Evolutionary conservation across 2,888 invertebrate species (phyloP).

Genomic region (Anthrax anthrax): DNA sequence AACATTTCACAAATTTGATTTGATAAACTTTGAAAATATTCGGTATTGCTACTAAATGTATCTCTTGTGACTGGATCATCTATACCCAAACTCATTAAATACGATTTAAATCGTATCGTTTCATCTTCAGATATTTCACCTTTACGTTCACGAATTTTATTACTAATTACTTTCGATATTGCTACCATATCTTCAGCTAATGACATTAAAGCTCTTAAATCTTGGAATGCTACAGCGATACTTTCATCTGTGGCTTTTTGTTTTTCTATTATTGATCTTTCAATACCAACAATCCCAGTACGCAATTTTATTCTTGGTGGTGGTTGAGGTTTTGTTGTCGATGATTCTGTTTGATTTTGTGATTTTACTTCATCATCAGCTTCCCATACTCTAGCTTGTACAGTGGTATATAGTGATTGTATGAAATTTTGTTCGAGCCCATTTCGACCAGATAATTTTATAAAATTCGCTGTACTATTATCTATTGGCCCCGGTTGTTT

Average conservation of each 20-base stretch:
- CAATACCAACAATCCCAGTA: conserved; percentile 92
- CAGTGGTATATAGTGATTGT: conserved; percentile 45
- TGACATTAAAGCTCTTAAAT: conserved; percentile 83
- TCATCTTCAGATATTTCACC: conserved; percentile 96
- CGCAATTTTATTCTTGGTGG: conserved; percentile 48
- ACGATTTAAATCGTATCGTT: conserved; percentile 89
- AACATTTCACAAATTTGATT: conserved; percentile 74
- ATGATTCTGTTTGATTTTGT: conserved; percentile 8
- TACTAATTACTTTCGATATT: conserved; percentile 80
- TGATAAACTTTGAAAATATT: conserved; percentile 73
- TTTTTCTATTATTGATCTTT: conserved; percentile 78
- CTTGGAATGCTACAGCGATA: conserved; percentile 88
- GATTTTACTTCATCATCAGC: conserved; percentile 20
- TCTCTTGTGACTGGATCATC: conserved; percentile 95
- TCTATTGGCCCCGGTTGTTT: conserved; percentile 62
- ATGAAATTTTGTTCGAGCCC: conserved; percentile 54
- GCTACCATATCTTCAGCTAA: conserved; percentile 97
- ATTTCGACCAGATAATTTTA: conserved; percentile 78
- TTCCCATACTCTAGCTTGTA: conserved; percentile 53
- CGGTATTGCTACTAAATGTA: conserved; percentile 68
- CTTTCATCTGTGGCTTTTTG: conserved; percentile 83
- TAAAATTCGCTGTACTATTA: conserved; percentile 52
- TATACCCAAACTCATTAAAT: conserved; percentile 90
- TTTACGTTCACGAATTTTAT: conserved; percentile 83
- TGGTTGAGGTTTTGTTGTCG: conserved; percentile 12